Base-by-base conservation (phyloP, 2,888 invertebrate genomes). In the Serripes groenlandicus region DNA sequence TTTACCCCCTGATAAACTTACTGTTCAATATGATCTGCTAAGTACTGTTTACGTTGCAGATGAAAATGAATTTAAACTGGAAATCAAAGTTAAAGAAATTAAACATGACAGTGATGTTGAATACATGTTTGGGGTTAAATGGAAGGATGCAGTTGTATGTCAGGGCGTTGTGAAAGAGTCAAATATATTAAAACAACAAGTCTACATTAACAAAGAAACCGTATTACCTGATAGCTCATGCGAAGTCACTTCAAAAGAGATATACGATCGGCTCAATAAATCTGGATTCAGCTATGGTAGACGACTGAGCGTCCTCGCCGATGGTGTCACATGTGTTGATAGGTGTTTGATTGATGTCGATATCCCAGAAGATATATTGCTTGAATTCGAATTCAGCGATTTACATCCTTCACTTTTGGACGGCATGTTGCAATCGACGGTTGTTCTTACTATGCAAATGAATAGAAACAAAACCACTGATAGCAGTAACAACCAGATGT, bases 391-490 rank as follows among this genome's bases (percentile, higher is more conserved):
- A 1, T 1, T 30, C 5, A 26, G 30, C 26, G 11, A 32, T 11
- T 4, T 69, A 1, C 69, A 69, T 49, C 69, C 69, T 26, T 69
- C 37, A 32, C 9, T 69, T 3, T 28, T 69, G 32, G 69, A 69
- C 32, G 69, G 52, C 49, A 42, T 69, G 49, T 28, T 69, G 26
- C 69, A 69, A 69, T n/a, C 69, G 18, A 52, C 69, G 21, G 32
- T 32, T 34, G 18, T 62, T 21, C 32, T 62, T 30, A 15, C 62
- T 15, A 11, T 5, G 11, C n/a, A 62, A 62, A 21, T 26, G 9
- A 23, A n/a, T 4, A 32, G 34, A 7, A 26, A 26, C 15, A 2
- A 3, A 28, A 15, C 58, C 11, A 7, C 9, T 5, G 4, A 15
- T 15, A n/a, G 3, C n/a, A 4, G n/a, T 52, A 15, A 21, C 18